phyloP scores from a whole-genome alignment of 2,888 invertebrate species.

The Amphipyra tragopoginis region DNA sequence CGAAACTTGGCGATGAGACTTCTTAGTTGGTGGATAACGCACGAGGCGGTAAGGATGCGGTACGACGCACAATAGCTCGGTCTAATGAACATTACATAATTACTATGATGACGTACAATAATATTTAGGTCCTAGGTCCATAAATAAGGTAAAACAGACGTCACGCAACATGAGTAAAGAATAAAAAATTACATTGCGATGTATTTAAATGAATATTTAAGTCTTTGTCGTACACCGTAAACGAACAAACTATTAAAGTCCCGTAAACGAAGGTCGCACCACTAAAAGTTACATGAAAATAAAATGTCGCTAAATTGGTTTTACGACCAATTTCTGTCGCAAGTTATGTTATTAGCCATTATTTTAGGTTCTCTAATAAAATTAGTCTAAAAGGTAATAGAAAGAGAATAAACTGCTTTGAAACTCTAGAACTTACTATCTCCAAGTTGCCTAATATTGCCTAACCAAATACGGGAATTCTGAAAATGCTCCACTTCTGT shows the following conservation, averaged over 20 bases:
- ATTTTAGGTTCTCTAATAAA: slow-evolving; percentile 21
- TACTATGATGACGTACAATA: no score
- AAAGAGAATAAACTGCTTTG: slow-evolving; percentile 18
- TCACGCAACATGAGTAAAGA: no score
- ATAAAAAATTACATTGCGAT: neutral
- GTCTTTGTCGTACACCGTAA: neutral
- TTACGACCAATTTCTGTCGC: slow-evolving; percentile 18
- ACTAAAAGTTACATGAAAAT: slow-evolving; percentile 16
- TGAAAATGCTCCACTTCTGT: neutral
- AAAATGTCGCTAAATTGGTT: slow-evolving; percentile 36
- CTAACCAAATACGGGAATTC: slow-evolving; percentile 12
- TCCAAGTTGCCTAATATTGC: neutral
- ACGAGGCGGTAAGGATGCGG: no score
- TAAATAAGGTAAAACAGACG: no score
- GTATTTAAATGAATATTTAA: neutral
- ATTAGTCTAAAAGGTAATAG: slow-evolving; percentile 8
- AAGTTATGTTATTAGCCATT: slow-evolving; percentile 20
- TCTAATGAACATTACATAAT: no score
- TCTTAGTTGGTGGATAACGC: no score
- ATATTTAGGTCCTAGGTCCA: no score
- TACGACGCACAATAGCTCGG: no score
- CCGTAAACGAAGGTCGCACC: neutral
- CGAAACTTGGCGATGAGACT: no score
- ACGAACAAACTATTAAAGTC: neutral
- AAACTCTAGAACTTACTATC: slow-evolving; percentile 11